Percentiles rank a stretch among this genome's conserved stretches.
Evolutionary conservation across 1,140 invertebrate genomes (phyloP).

Genomic region (Lutraria rhynchaena): DNA sequence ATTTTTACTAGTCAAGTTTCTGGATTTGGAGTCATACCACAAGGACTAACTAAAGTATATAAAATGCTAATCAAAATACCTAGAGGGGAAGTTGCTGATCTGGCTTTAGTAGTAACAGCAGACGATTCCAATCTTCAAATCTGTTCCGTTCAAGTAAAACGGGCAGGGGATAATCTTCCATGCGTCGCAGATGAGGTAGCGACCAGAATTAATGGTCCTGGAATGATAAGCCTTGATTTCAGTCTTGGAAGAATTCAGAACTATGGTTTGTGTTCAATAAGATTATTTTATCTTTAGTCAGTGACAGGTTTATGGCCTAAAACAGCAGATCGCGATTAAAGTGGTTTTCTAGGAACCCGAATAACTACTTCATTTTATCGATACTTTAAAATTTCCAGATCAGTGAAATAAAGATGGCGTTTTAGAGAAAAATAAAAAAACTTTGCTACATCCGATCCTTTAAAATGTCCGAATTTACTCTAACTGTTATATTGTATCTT

Average conservation of each 20-base stretch:
- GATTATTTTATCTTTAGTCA: not conserved
- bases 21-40: not conserved
- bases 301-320: too few relatives aligned
- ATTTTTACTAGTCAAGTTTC: not conserved
- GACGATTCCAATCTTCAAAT: slow-evolving; percentile 3
- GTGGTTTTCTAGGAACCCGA: too few relatives aligned
- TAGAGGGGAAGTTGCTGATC: not conserved
- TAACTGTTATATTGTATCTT: too few relatives aligned
- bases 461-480: too few relatives aligned
- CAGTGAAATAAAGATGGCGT: too few relatives aligned
- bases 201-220: not conserved
- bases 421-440: too few relatives aligned
- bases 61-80: slow-evolving; percentile 16
- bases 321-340: too few relatives aligned
- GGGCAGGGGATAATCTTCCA: slow-evolving; percentile 21
- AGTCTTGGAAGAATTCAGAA: slow-evolving; percentile 13
- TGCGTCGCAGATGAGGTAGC: slow-evolving; percentile 38
- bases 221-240: not conserved
- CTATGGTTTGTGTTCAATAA: slow-evolving; percentile 4
- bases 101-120: not conserved
- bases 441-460: too few relatives aligned
- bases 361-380: too few relatives aligned
- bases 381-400: too few relatives aligned
- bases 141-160: slow-evolving; percentile 13
- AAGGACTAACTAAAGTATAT: not conserved